Conservation (phyloP, 2,113 vertebrate genomes). For the Turdus rufiventris region DNA sequence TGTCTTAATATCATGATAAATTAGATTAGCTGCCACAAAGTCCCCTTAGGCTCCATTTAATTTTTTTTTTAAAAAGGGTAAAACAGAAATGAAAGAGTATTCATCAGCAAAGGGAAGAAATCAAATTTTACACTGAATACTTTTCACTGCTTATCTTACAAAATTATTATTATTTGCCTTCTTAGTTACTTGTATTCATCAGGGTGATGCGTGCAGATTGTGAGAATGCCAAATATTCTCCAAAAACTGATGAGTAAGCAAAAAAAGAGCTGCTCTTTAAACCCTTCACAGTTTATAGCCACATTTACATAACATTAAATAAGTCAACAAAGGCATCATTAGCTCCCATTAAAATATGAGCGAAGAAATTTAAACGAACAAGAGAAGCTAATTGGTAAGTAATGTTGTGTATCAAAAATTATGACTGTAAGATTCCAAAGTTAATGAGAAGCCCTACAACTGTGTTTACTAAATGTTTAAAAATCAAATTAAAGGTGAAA, state of each 20-base stretch:
- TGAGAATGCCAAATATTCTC: constrained; percentile 60
- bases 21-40: background rate
- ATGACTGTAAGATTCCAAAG: constrained; percentile 89
- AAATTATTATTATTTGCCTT: constrained; percentile 65
- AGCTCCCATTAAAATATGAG: constrained; percentile 98
- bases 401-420: constrained; percentile 99
- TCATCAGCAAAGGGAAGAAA: constrained; percentile 15
- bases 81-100: background rate
- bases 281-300: constrained; percentile 82
- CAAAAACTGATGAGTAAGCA: constrained; percentile 76
- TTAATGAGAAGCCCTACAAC: constrained; percentile 91
- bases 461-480: constrained; percentile 91
- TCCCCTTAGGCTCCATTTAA: background rate
- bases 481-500: constrained; percentile 82
- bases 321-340: constrained; percentile 94
- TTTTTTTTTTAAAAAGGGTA: too few species aligned
- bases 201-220: constrained; percentile 66
- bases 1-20: background rate
- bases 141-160: constrained; percentile 50
- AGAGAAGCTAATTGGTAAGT: constrained; percentile 98
- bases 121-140: constrained; percentile 47
- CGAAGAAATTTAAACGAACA: constrained; percentile 92
- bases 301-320: constrained; percentile 87
- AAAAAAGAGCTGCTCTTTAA: constrained; percentile 74
- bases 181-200: constrained; percentile 55